A percentile compares a stretch with the other conserved stretches of the same genome.
phyloP scores from a whole-genome alignment of 2,888 invertebrate species.

The Mactromeris polynyma region DNA sequence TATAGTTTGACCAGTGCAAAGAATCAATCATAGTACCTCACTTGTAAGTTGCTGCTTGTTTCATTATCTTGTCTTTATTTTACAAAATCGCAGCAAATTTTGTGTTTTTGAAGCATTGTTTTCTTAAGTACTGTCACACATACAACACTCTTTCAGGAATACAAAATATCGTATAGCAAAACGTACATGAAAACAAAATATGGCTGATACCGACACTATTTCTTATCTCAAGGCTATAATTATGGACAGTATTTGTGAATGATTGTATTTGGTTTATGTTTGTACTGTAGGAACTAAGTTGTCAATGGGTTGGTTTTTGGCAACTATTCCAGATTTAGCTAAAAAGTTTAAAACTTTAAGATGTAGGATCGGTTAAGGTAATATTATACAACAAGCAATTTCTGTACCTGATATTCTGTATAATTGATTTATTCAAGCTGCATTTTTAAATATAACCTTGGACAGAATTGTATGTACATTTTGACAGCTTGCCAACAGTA shows the following conservation, averaged over 20 bases:
- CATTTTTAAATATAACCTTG: background rate
- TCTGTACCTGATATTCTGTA: background rate
- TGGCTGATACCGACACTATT: background rate
- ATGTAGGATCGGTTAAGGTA: background rate
- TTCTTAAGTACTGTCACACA: too few relatives aligned
- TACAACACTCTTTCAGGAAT: too few relatives aligned
- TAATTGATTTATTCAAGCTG: background rate
- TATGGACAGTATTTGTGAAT: conserved; percentile 18
- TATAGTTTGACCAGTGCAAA: too few relatives aligned
- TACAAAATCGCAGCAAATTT: too few relatives aligned
- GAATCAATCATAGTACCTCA: too few relatives aligned
- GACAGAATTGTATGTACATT: background rate
- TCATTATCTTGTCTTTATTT: too few relatives aligned
- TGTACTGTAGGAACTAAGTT: background rate
- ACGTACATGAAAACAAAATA: background rate
- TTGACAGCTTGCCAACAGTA: background rate
- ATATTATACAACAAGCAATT: background rate
- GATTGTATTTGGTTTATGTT: background rate
- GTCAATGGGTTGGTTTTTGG: conserved; percentile 14
- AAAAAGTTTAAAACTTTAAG: background rate
- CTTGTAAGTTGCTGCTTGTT: too few relatives aligned
- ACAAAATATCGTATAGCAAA: too few relatives aligned
- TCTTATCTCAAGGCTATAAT: conserved; percentile 2
- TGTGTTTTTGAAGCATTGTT: too few relatives aligned
- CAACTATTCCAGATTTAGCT: background rate